phyloP scores from a whole-genome alignment of 2,888 invertebrate species.

The Orthosia gracilis region DNA sequence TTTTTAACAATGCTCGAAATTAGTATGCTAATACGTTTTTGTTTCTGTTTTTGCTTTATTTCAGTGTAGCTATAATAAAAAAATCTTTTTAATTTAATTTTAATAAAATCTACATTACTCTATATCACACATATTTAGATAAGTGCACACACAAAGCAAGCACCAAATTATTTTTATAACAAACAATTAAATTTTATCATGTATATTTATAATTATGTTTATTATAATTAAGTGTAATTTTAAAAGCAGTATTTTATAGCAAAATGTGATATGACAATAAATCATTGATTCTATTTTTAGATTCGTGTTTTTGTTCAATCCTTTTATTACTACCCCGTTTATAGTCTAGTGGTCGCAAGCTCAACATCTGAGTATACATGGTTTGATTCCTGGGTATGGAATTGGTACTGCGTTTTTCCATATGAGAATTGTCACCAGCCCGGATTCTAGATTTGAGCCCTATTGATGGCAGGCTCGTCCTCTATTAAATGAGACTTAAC shows the following conservation, averaged over 20 bases:
- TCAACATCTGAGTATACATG: no score
- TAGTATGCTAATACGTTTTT: background rate
- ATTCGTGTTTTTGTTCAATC: constrained; percentile 1
- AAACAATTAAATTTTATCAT: constrained; percentile 28
- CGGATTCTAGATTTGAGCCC: no score
- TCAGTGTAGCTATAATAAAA: no score
- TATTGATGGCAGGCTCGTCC: no score
- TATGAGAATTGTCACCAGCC: no score
- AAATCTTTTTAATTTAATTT: background rate
- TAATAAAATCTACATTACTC: background rate
- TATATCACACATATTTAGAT: constrained; percentile 11
- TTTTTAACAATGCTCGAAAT: background rate
- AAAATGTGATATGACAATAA: constrained; percentile 71
- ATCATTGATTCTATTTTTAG: constrained; percentile 66
- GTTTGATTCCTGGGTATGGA: no score
- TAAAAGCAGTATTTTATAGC: constrained; percentile 61
- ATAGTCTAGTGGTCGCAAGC: no score
- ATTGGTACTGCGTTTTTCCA: no score
- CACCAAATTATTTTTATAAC: constrained; percentile 61
- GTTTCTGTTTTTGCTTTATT: no score
- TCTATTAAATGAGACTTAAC: no score
- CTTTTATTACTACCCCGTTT: no score
- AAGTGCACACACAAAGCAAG: constrained; percentile 49
- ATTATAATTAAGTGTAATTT: constrained; percentile 50
- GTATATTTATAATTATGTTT: constrained; percentile 13